Base-by-base conservation (phyloP, 1,140 invertebrate species). In the Apis laboriosa region DNA sequence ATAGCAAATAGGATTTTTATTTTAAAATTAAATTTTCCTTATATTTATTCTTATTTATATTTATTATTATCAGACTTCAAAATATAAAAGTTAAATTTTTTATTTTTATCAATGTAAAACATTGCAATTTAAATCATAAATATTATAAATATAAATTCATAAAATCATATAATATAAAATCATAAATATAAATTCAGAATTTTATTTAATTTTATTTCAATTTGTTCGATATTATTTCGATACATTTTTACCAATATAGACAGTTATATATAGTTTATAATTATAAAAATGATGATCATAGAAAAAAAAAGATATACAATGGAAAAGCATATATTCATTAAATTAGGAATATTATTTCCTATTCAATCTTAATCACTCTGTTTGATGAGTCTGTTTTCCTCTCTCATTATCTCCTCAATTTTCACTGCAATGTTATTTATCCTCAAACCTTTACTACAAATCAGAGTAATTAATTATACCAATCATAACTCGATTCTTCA, bases 401-500 rank as follows among this genome's bases (percentile, higher is more conserved):
- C 51, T 64, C 70, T 73, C 28, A 55, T 80, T 80, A 56, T 68
- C 78, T 73, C 34, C 49, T 80, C 70, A 63, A 80, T 80, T 75
- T 77, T 77, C 75, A 55, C 61, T 66, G 75, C 61, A 53, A 66
- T 70, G 34, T 70, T 73, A 68, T 60, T 49, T n/a, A 63, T 81
- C 17, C 79, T 21, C 28, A 21, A 4, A 17, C 12, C 55, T 64
- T 21, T 55, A 11, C 34, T 28, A 67, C 60, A 67, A 67, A 28
- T 70, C 77, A 78, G 49, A 24, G 55, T 70, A 70, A 78, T 78
- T 78, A 78, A 78, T 68, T 78, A 70, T 70, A 58, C n/a, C 61
- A 68, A 70, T 78, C 55, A 70, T 70, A 58, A 60, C 53, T 78
- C 55, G 24, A 78, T n/a, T 21, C 21, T 19, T 60, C 66, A 58